Conservation (phyloP, 2,797 vertebrate species). For the Columba guinea region DNA sequence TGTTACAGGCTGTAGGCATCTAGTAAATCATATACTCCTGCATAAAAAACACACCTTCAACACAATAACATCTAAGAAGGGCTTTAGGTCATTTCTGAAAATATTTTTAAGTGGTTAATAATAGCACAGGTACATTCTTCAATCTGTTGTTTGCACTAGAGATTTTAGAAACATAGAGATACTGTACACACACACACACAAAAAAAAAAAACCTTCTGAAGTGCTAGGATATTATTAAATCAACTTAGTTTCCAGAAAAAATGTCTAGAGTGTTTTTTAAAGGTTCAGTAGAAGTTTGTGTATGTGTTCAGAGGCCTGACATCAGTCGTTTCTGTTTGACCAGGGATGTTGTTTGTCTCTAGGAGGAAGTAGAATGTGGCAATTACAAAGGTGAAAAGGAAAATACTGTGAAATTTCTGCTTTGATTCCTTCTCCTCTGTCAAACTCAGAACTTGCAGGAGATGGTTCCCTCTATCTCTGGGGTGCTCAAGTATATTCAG, state of each 20-base stretch:
- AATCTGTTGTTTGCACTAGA: neutral
- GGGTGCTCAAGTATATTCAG: neutral
- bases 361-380: neutral
- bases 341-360: neutral
- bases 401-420: neutral
- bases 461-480: neutral
- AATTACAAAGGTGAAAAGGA: neutral
- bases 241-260: neutral
- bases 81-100: neutral
- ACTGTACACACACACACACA: neutral
- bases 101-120: neutral
- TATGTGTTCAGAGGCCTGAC: neutral
- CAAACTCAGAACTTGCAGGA: neutral
- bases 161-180: neutral
- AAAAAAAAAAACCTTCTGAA: neutral
- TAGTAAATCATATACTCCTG: neutral
- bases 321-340: neutral
- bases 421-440: neutral
- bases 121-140: neutral
- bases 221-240: neutral
- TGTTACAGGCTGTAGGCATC: neutral
- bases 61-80: neutral
- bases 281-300: neutral
- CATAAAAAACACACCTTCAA: neutral
- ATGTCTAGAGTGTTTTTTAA: neutral